Percentiles rank a stretch among this genome's conserved stretches.
Evolutionary conservation across 2,797 vertebrate genomes (phyloP).

Genomic region (Bucorvus abyssinicus): DNA sequence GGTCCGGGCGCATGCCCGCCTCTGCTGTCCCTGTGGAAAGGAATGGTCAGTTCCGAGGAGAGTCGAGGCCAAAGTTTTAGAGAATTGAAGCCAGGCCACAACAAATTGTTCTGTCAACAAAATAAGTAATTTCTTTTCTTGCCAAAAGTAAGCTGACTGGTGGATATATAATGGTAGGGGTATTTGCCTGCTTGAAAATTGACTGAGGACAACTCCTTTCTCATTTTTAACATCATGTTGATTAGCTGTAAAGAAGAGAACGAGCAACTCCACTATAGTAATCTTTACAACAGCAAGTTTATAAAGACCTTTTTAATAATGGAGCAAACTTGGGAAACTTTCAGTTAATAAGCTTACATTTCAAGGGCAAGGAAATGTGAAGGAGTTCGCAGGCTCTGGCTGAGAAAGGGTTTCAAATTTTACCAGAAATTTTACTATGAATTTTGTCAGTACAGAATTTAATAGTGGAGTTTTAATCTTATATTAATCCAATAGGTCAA

Average conservation of each 20-base stretch:
- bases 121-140: not conserved
- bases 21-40: not conserved
- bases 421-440: not conserved
- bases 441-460: not conserved
- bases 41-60: not conserved
- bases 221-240: not conserved
- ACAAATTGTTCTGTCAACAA: not conserved
- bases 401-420: not conserved
- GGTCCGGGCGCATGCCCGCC: rapidly evolving
- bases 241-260: not conserved
- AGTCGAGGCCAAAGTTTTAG: not conserved
- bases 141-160: not conserved
- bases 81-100: not conserved
- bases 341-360: not conserved
- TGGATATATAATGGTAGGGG: not conserved
- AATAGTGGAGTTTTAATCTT: not conserved
- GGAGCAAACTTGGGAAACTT: not conserved
- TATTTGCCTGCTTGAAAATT: not conserved
- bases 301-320: not conserved
- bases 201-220: not conserved
- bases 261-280: not conserved
- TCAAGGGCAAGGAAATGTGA: not conserved
- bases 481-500: not conserved
- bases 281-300: not conserved
- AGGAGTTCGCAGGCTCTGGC: not conserved